phyloP scores from a whole-genome alignment of 2,797 vertebrate species.

The Hippopotamyrus pictus region DNA sequence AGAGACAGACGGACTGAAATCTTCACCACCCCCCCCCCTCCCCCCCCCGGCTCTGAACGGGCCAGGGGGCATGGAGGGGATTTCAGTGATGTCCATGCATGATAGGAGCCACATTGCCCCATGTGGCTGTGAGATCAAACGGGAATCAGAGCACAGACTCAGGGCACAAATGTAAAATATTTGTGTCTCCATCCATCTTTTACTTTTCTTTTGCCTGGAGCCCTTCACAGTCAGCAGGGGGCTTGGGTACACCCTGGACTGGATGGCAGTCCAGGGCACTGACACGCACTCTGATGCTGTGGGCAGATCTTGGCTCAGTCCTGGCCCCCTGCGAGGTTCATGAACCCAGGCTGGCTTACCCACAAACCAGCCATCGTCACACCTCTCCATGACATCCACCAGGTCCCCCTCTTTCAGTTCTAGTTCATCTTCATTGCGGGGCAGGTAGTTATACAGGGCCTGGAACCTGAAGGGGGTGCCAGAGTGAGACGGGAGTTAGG shows the following conservation, averaged over 20 bases:
- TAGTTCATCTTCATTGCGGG: constrained; percentile 93
- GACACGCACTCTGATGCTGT: neutral
- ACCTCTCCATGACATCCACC: constrained; percentile 96
- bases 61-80: neutral
- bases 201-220: neutral
- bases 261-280: neutral
- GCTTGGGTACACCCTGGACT: neutral
- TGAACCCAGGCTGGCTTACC: constrained; percentile 59
- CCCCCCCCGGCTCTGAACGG: neutral
- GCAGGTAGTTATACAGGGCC: constrained; percentile 91
- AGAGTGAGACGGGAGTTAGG: neutral
- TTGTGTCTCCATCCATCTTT: neutral
- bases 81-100: neutral
- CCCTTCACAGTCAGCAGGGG: neutral
- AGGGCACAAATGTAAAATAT: too few relatives aligned
- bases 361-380: constrained; percentile 98
- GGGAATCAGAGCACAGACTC: neutral
- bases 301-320: neutral
- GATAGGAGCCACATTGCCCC: neutral
- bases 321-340: neutral
- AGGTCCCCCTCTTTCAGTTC: constrained; percentile 94
- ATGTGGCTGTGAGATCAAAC: neutral
- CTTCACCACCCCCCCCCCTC: neutral
- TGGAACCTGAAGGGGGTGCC: constrained; percentile 70
- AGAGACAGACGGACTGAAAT: neutral